Conservation (phyloP, 1,140 invertebrate species). For the Melipona quadrifasciata region DNA sequence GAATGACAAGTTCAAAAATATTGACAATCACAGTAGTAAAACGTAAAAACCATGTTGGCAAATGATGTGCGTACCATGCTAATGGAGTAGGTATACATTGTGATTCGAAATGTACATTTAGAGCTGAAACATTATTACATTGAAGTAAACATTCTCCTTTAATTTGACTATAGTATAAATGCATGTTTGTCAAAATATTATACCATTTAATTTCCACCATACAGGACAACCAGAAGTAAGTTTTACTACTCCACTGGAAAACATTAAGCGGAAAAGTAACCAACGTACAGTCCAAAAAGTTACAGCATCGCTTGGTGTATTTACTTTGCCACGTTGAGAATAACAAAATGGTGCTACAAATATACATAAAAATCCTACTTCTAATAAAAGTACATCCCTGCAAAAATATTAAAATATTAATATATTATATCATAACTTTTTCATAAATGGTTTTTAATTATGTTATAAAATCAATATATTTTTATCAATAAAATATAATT, state of each 20-base stretch:
- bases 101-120: conserved; percentile 89
- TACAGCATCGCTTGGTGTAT: conserved; percentile 83
- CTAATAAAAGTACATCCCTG: conserved; percentile 90
- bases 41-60: conserved; percentile 87
- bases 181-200: conserved; percentile 24
- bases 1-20: conserved; percentile 87
- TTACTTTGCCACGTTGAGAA: conserved; percentile 74
- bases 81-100: conserved; percentile 88
- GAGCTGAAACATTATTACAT: conserved; percentile 82
- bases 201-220: conserved; percentile 92
- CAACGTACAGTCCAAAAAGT: conserved; percentile 89
- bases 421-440: too few species aligned
- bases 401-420: conserved; percentile 48
- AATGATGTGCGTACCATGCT: conserved; percentile 87
- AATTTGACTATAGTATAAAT: neutral
- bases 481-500: neutral
- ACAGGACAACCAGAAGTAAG: conserved; percentile 88
- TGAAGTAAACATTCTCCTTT: neutral
- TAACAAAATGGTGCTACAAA: conserved; percentile 86
- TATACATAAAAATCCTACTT: conserved; percentile 89
- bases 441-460: neutral
- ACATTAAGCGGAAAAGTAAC: conserved; percentile 90
- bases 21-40: conserved; percentile 85
- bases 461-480: neutral
- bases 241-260: conserved; percentile 90